Evolutionary conservation across 2,113 vertebrate genomes (phyloP), one percentile per base, ranked within the genome.

Genomic region (Desmodus rotundus): DNA sequence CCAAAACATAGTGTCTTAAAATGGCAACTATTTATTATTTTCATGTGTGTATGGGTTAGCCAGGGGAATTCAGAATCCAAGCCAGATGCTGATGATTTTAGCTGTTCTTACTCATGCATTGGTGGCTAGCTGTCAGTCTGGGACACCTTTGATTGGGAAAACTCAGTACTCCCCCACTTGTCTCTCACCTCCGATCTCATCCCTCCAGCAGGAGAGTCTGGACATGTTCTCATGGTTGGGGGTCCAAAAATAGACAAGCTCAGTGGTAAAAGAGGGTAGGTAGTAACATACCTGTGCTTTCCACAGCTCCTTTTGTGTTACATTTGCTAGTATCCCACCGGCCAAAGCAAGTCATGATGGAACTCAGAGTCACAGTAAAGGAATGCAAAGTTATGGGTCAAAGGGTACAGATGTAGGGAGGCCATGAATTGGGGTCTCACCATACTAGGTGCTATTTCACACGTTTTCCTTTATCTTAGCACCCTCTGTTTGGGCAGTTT

Each of bases 1-100:
- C 31, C 14, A 68, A 94, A 95, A 33, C 17, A 83, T 61, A 38
- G 26, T 47, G 33, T 86, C 31, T 94, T 93, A 81, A 92, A 72
- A 86, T 81, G 47, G 52, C 9, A 43, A 70, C 5, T 36, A 4
- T 15, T 70, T 85, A 52, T 85, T 93, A 70, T 92, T 93, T 91
- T 87, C 47, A 36, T 26, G 5, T 65, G 19, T 74, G 61, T 54
- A 12, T 43, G 36, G 52, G 20, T 72, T 81, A 47, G 31, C 2
- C 31, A 19, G 28, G 52, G 41, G 11, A n/a, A 3, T 63, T 96
- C 47, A 67, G 14, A 78, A 50, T 80, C 1, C 22, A 88, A 63
- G 11, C 24, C 11, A 54, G 50, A 19, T 31, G 86, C 61, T 87
- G 83, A 58, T 83, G 41, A 70, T 83, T 85, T 94, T 86, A 92